These are phyloP conservation scores for Cantharis rufa DNA, from an alignment of 2,888 invertebrate genomes.

Conservation along the genomic window DNA sequence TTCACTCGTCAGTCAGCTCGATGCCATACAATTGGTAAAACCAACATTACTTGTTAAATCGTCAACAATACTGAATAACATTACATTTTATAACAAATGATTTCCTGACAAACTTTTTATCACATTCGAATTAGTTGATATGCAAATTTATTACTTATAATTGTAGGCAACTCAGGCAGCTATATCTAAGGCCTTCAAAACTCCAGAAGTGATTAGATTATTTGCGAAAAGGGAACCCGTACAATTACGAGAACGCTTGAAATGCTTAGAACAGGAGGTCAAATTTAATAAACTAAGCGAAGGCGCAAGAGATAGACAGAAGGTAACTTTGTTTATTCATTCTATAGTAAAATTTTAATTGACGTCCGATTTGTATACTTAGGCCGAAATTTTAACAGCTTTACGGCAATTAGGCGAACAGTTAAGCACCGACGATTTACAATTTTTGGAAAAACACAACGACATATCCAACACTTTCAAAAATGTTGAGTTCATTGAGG, in stretches of 20 bases:
- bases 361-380: constrained; percentile 34
- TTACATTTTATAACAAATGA: neutral
- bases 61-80: neutral
- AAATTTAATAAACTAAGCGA: constrained; percentile 64
- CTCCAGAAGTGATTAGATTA: constrained; percentile 73
- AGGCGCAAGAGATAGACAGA: constrained; percentile 59
- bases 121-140: neutral
- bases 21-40: constrained; percentile 67
- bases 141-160: neutral
- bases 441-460: constrained; percentile 57
- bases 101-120: neutral
- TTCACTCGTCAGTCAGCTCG: constrained; percentile 67
- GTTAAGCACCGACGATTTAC: constrained; percentile 55
- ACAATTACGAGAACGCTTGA: constrained; percentile 64
- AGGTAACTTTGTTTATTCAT: constrained; percentile 44
- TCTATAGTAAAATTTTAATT: neutral
- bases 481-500: constrained; percentile 55
- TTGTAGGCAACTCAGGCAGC: constrained; percentile 72
- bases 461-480: constrained; percentile 50
- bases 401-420: constrained; percentile 60
- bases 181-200: constrained; percentile 74
- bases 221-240: constrained; percentile 73
- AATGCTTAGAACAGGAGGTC: constrained; percentile 63
- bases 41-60: neutral
- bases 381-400: constrained; percentile 59